phyloP scores from a whole-genome alignment of 64 coral and sea anemone species.

The Actinia equina region DNA sequence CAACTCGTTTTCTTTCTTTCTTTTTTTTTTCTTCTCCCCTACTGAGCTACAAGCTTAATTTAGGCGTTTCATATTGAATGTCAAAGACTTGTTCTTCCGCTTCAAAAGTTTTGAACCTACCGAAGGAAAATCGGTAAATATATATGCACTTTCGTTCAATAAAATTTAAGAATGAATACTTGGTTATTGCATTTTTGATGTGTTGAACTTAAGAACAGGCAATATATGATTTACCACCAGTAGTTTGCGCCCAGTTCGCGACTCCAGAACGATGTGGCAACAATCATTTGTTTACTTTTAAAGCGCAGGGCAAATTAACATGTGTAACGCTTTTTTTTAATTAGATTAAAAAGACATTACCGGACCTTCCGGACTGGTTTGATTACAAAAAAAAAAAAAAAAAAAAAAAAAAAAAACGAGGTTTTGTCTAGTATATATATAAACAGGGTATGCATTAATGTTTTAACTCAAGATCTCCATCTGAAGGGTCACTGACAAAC shows the following conservation, averaged over 20 bases:
- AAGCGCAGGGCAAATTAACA: too few species aligned
- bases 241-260: too few species aligned
- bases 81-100: not conserved
- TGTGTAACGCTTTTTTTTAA: not conserved
- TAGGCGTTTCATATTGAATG: not conserved
- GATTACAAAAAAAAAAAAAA: not conserved
- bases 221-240: too few species aligned
- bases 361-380: not conserved
- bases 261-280: too few species aligned
- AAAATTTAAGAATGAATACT: not conserved
- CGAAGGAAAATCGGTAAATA: not conserved
- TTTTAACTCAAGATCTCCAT: not conserved
- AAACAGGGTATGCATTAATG: not conserved
- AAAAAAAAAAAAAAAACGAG: not conserved
- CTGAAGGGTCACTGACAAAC: not conserved
- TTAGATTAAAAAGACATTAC: not conserved
- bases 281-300: too few species aligned
- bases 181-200: not conserved
- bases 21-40: not conserved
- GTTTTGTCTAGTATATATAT: not conserved
- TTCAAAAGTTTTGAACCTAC: not conserved
- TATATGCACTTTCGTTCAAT: not conserved
- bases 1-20: not conserved
- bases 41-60: not conserved
- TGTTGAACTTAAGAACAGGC: not conserved